Percentiles rank a stretch among this genome's conserved stretches.
Conservation (phyloP, 2,888 invertebrate species). For the Drosophila mettleri region DNA sequence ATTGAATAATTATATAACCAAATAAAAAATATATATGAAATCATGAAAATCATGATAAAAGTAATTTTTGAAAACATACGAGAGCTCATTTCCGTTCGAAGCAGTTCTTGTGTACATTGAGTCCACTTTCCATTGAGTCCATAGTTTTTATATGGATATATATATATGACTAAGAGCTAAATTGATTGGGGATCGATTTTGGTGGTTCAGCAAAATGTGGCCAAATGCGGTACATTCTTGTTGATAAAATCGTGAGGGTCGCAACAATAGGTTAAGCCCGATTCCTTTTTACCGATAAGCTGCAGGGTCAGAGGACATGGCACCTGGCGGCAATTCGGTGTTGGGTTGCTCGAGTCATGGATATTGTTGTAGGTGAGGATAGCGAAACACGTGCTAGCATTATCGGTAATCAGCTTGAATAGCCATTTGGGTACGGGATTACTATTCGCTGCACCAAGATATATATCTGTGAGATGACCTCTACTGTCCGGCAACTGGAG, state of each 20-base stretch:
- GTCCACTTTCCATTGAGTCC: background rate
- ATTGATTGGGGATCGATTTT: too few species aligned
- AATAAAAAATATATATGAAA: background rate
- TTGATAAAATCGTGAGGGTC: constrained; percentile 35
- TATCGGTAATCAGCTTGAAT: constrained; percentile 47
- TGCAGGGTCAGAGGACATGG: constrained; percentile 17
- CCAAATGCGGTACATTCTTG: constrained; percentile 19
- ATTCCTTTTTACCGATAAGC: background rate
- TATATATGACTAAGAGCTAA: background rate
- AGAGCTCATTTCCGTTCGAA: background rate
- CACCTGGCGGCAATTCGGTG: constrained; percentile 15
- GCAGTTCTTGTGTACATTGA: background rate
- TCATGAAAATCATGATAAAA: background rate
- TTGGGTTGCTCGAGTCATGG: background rate
- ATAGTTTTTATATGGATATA: too few species aligned
- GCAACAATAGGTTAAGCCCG: constrained; percentile 48
- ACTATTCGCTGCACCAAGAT: constrained; percentile 4
- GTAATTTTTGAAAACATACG: too few species aligned
- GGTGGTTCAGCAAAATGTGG: constrained; percentile 1
- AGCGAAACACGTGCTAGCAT: constrained; percentile 5
- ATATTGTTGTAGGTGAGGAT: constrained; percentile 56
- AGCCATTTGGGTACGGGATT: constrained; percentile 57
- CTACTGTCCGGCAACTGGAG: constrained; percentile 17
- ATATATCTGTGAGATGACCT: constrained; percentile 19
- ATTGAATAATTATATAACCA: too few species aligned